phyloP scores from a whole-genome alignment of 2,113 vertebrate genomes.

The Dasyornis broadbenti region DNA sequence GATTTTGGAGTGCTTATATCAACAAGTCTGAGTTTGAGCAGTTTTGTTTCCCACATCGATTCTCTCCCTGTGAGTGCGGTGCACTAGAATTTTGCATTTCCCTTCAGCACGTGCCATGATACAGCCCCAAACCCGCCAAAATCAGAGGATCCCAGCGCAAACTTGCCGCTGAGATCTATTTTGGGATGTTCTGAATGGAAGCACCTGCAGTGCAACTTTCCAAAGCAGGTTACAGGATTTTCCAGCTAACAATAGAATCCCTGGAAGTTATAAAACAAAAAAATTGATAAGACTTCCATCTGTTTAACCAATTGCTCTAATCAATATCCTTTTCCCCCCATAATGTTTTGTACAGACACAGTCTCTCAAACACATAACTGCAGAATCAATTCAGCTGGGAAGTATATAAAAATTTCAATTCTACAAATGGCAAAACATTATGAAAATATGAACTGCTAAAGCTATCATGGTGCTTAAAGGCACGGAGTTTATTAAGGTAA shows the following conservation, averaged over 20 bases:
- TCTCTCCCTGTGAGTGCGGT: neutral
- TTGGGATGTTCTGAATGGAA: neutral
- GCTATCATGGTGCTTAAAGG: conserved; percentile 44
- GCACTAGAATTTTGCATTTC: neutral
- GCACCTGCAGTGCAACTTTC: neutral
- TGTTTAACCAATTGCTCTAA: conserved; percentile 14
- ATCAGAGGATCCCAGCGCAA: neutral
- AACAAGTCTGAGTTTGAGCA: neutral
- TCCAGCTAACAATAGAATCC: neutral
- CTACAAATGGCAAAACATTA: conserved; percentile 46
- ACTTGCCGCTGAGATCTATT: rapidly evolving
- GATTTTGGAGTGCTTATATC: neutral
- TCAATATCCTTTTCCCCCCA: neutral
- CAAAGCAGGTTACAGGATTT: neutral
- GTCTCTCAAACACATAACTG: neutral
- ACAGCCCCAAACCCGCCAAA: neutral
- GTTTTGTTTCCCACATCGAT: neutral
- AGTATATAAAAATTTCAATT: conserved; percentile 58
- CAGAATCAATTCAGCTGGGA: conserved; percentile 57
- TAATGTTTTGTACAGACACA: conserved; percentile 32
- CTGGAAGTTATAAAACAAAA: neutral
- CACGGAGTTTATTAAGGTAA: neutral
- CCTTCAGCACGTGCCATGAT: rapidly evolving
- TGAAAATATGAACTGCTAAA: conserved; percentile 59
- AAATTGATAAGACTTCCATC: neutral